These are phyloP conservation scores for Balaenoptera acutorostrata DNA, from an alignment of 2,113 vertebrate genomes.

Conservation along the genomic window DNA sequence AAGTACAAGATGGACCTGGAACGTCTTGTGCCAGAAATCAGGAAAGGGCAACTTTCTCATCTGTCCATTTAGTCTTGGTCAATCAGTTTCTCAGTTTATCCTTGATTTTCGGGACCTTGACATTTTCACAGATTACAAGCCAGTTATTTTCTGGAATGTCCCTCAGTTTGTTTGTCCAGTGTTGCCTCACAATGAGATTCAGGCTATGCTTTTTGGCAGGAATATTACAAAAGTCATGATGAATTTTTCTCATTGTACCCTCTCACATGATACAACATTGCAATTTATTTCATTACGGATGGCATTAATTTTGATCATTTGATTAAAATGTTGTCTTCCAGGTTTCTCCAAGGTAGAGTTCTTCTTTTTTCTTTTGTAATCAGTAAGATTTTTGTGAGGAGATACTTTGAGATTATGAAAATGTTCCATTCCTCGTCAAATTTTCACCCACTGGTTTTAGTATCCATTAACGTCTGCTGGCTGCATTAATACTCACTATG, in stretches of 20 bases:
- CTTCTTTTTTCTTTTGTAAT: background rate
- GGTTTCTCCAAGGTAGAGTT: background rate
- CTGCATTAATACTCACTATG: background rate
- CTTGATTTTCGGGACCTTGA: background rate
- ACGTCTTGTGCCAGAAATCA: background rate
- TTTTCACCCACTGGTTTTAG: background rate
- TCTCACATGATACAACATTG: too few species aligned
- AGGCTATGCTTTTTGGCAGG: background rate
- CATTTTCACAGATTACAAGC: background rate
- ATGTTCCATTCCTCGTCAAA: background rate
- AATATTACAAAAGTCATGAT: background rate
- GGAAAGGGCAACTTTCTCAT: background rate
- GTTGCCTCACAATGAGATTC: background rate
- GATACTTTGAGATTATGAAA: background rate
- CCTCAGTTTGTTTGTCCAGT: background rate
- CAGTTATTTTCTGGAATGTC: background rate
- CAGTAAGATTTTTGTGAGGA: background rate
- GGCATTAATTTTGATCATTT: background rate
- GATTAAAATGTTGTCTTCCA: background rate
- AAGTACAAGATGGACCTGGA: background rate
- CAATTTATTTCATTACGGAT: background rate
- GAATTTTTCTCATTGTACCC: background rate
- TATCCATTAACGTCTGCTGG: background rate
- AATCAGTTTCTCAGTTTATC: background rate
- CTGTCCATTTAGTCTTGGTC: background rate